These are phyloP conservation scores for Amphipyra berbera DNA, from an alignment of 2,888 invertebrate species.

Conservation along the genomic window DNA sequence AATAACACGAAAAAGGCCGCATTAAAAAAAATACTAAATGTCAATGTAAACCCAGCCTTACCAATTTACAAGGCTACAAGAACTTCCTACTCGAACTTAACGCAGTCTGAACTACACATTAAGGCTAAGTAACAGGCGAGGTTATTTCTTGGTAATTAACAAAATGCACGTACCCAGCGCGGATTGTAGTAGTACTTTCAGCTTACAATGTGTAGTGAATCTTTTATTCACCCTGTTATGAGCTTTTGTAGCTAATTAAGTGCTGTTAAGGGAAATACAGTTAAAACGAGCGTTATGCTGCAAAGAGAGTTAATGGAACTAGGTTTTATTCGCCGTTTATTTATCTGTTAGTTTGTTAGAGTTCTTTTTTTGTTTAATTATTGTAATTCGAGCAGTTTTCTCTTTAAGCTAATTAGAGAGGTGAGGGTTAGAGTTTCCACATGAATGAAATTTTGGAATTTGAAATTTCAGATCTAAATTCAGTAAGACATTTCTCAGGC, in stretches of 20 bases:
- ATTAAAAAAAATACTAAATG: no score
- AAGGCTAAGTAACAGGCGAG: constrained; percentile 28
- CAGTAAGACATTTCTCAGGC: no score
- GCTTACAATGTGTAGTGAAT: constrained; percentile 8
- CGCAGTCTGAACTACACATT: constrained; percentile 45
- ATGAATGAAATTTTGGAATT: no score
- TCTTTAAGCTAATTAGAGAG: no score
- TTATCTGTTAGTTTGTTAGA: no score
- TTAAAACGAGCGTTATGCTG: constrained; percentile 11
- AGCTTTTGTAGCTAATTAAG: constrained; percentile 18
- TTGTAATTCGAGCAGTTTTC: no score
- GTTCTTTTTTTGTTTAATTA: no score
- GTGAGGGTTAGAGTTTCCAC: no score
- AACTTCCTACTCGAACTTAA: constrained; percentile 52
- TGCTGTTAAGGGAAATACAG: constrained; percentile 4
- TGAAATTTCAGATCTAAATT: no score
- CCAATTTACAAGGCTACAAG: constrained; percentile 35
- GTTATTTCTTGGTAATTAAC: constrained; percentile 67
- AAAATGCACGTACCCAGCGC: constrained; percentile 46
- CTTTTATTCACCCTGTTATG: constrained; percentile 26
- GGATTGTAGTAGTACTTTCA: constrained; percentile 38
- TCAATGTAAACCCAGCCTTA: no score
- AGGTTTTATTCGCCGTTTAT: no score
- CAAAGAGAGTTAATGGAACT: not conserved
- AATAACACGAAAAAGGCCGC: no score